Base-by-base conservation (phyloP, 2,113 vertebrate genomes). In the Chitala chitala region DNA sequence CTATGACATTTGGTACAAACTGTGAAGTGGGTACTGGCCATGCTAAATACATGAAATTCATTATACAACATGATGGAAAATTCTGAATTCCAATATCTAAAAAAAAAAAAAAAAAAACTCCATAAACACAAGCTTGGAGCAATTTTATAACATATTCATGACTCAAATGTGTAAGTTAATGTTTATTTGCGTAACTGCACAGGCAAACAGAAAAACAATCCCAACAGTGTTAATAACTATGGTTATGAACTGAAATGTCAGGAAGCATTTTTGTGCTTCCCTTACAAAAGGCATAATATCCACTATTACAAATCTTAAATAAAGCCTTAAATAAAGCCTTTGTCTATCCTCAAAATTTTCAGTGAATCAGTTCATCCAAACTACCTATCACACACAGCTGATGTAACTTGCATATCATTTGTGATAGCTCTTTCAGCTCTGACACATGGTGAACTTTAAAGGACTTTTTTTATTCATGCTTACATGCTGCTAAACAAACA, bases 261-360 rank as follows among this genome's bases (percentile, higher is more conserved):
- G 38, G 38, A 63, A n/a, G 33, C 3, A 20, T n/a, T 38, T 36
- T 17, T 36, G 33, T n/a, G 20, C 38, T 38, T 36, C 38, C 33
- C 33, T 63, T 63, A 36, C 5, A 63, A 33, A 59, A 63, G 38
- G 33, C 59, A 63, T 36, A 29, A 63, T 20, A 38, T 38, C 59
- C 33, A 22, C 33, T 63, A 63, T 36, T 63, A 9, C 13, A 63
- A 8, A 17, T n/a, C 59, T 63, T 36, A 20, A 20, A 36, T 36
- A 63, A 63, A 63, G 20, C 33, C 20, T 63, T 63, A 63, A 36
- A 63, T 63, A n/a, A n/a, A n/a, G n/a, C n/a, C n/a, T n/a, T n/a
- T n/a, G n/a, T n/a, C n/a, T n/a, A n/a, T n/a, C n/a, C n/a, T n/a
- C n/a, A n/a, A n/a, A n/a, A n/a, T n/a, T n/a, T n/a, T n/a, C n/a